Evolutionary conservation across 2,113 vertebrate species (phyloP).

Genomic region (Nansenia antarctica): DNA sequence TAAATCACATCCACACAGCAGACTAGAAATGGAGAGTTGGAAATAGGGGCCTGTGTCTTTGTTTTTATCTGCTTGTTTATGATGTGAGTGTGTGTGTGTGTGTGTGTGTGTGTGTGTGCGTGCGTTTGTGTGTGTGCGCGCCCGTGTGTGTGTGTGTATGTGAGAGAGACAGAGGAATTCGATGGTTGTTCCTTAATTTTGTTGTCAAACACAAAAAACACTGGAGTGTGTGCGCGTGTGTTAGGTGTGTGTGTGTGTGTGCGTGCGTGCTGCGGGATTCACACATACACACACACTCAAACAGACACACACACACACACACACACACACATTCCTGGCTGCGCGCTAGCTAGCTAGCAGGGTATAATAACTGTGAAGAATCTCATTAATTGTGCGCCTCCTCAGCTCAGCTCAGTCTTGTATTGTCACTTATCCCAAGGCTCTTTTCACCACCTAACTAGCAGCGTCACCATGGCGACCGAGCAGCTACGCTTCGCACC

Average conservation of each 20-base stretch:
- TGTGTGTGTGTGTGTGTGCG: background rate
- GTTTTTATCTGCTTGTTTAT: background rate
- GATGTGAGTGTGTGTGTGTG: background rate
- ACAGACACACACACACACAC: too few species aligned
- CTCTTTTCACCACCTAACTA: conserved; percentile 94
- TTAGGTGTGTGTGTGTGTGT: too few species aligned
- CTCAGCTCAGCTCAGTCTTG: conserved; percentile 93
- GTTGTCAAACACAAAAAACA: conserved; percentile 86
- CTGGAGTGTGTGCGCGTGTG: conserved; percentile 40
- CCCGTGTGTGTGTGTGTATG: background rate
- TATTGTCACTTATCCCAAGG: conserved; percentile 97
- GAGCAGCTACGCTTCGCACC: conserved; percentile 89
- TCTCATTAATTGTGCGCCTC: conserved; percentile 97
- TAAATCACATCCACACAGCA: too few species aligned
- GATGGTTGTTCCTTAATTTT: conserved; percentile 67
- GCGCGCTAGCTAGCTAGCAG: conserved; percentile 57
- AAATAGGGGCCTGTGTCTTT: too few species aligned
- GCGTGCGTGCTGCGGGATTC: too few species aligned
- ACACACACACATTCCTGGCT: background rate
- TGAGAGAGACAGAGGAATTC: too few species aligned
- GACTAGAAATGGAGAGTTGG: too few species aligned
- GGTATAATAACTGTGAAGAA: conserved; percentile 98
- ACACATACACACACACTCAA: too few species aligned
- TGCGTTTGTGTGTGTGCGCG: background rate
- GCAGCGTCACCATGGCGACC: conserved; percentile 95